A percentile compares a stretch with the other conserved stretches of the same genome.
Conservation (phyloP, 2,888 invertebrate genomes). For the Dryadula phaetusa region DNA sequence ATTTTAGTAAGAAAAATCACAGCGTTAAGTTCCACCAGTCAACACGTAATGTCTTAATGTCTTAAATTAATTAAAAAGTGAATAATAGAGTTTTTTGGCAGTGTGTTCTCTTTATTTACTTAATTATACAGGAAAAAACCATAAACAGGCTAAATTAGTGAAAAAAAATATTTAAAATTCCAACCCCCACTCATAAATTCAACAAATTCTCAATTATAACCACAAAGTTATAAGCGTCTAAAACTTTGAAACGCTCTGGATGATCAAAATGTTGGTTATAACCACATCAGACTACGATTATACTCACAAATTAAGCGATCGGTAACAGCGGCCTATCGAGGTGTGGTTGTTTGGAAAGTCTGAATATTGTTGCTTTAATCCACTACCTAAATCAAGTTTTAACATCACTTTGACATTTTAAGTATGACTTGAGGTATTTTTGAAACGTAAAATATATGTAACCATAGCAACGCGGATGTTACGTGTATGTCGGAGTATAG, state of each 20-base stretch:
- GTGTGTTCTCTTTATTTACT: too few species aligned
- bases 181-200: background rate
- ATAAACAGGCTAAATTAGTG: too few species aligned
- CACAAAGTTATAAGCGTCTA: background rate
- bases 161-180: too few species aligned
- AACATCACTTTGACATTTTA: background rate
- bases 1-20: too few species aligned
- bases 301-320: slow-evolving; percentile 29
- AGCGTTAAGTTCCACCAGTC: too few species aligned
- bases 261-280: background rate
- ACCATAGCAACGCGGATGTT: too few species aligned
- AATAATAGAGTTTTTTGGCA: too few species aligned
- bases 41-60: too few species aligned
- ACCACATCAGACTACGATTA: slow-evolving; percentile 17
- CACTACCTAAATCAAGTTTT: background rate
- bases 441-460: too few species aligned
- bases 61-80: too few species aligned
- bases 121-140: too few species aligned
- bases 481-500: too few species aligned
- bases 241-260: background rate
- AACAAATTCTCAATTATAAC: background rate
- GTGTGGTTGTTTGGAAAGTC: slow-evolving; percentile 11
- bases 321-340: slow-evolving; percentile 12
- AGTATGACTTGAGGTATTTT: background rate
- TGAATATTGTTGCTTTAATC: slow-evolving; percentile 24